Evolutionary conservation across 2,113 vertebrate genomes (phyloP).

Genomic region (Urocolius indicus): DNA sequence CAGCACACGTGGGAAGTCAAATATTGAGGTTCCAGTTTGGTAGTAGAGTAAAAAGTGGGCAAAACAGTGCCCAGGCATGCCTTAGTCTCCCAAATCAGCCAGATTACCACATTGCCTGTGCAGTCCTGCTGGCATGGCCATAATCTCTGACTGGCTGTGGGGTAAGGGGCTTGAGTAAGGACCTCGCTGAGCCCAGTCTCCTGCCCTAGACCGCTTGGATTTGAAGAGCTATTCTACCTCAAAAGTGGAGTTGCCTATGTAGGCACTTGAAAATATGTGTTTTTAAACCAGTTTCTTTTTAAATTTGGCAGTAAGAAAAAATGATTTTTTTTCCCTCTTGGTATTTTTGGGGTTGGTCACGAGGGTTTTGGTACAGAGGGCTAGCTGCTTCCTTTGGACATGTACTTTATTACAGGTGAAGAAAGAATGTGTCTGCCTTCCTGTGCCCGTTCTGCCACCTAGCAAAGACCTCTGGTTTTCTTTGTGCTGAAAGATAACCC

Average conservation of each 20-base stretch:
- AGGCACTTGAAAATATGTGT: neutral
- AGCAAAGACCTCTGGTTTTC: neutral
- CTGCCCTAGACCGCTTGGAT: neutral
- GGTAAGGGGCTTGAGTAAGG: neutral
- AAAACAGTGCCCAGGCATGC: neutral
- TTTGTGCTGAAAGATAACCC: neutral
- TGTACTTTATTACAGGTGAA: neutral
- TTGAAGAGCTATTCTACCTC: neutral
- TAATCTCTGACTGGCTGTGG: neutral
- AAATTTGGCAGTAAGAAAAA: neutral
- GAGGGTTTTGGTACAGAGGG: neutral
- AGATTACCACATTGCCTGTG: fast-evolving
- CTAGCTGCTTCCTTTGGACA: neutral
- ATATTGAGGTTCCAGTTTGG: neutral
- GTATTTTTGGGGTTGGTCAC: neutral
- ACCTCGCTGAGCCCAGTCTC: fast-evolving
- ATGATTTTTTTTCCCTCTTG: neutral
- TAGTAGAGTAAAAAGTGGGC: neutral
- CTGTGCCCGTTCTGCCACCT: neutral
- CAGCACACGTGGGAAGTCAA: neutral
- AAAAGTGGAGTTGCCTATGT: neutral
- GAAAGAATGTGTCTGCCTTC: neutral
- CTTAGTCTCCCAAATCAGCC: neutral
- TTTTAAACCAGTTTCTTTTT: neutral
- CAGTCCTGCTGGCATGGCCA: neutral